A percentile compares a stretch with the other conserved stretches of the same genome.
Conservation (phyloP, 2,888 invertebrate species). For the Rhagium mordax region DNA sequence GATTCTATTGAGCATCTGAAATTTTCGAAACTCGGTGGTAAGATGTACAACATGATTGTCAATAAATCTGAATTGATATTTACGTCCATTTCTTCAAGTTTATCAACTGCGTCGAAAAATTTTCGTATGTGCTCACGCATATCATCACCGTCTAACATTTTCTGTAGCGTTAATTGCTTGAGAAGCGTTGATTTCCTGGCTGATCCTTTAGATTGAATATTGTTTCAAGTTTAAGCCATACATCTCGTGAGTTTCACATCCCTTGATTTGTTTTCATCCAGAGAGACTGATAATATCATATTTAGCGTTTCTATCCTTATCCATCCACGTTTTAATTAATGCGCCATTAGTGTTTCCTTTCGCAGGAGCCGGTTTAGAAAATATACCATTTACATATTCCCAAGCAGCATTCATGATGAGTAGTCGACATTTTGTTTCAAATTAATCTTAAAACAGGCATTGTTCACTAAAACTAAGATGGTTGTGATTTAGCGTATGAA, state of each 20-base stretch:
- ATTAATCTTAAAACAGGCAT: no score
- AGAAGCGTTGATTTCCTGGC: not conserved
- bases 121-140: not conserved
- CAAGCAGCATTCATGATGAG: no score
- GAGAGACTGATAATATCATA: not conserved
- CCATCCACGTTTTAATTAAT: no score
- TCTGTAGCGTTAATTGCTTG: not conserved
- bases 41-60: constrained; percentile 58
- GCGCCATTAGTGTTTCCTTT: no score
- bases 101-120: constrained; percentile 62
- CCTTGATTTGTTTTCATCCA: not conserved
- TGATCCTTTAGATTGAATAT: not conserved
- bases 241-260: not conserved
- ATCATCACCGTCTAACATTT: not conserved
- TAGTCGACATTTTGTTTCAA: no score
- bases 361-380: no score
- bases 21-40: constrained; percentile 57
- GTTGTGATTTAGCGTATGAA: no score
- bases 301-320: not conserved
- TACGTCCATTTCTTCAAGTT: constrained; percentile 59
- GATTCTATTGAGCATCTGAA: constrained; percentile 64
- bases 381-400: no score
- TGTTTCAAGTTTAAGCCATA: not conserved
- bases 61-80: constrained; percentile 56
- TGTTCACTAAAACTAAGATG: no score